Evolutionary conservation across 2,113 vertebrate species (phyloP), one percentile per base, ranked within the genome.

Genomic region (Toxotes chatareus): DNA sequence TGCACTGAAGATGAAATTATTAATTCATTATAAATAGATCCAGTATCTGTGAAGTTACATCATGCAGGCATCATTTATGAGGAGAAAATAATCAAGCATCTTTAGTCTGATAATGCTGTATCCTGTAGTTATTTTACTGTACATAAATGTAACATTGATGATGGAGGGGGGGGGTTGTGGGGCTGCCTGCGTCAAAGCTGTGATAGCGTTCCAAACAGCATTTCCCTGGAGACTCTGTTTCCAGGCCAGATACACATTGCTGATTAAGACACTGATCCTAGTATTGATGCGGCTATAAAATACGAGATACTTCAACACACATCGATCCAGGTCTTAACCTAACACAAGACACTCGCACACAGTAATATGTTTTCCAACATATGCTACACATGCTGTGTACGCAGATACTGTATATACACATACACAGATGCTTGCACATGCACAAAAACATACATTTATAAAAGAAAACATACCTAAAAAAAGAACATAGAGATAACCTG

Each of bases 231-330:
- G 88, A 74, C 75, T 56, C 74, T 36, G 82, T 81, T 87, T 90
- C 86, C 88, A 86, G 88, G 88, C 84, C 91, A 85, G 88, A 89
- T 90, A 85, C 88, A 88, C 79, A 83, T 55, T 86, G 89, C 90
- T 92, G 92, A 93, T 94, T 88, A 92, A 92, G 92, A 92, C 81
- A 89, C 88, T 82, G 81, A 91, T 90, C 83, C 79, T 5, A 44
- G 57, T 89, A 90, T 90, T 80, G 91, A 93, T 70, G 80, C n/a
- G 0, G 78, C 86, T 75, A 51, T 90, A 92, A 93, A 92, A 88
- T 85, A 90, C 69, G 56, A 88, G 83, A 83, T 81, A 69, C 89
- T 69, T 92, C 83, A 80, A 76, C 84, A 57, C 31, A 36, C 74
- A 92, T 92, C 11, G 89, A 92, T 93, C 87, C 49, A 0, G 76